Percentiles rank a stretch among this genome's conserved stretches.
Evolutionary conservation across 2,888 invertebrate species (phyloP).

Genomic region (Lepidocyrtoides sp.): DNA sequence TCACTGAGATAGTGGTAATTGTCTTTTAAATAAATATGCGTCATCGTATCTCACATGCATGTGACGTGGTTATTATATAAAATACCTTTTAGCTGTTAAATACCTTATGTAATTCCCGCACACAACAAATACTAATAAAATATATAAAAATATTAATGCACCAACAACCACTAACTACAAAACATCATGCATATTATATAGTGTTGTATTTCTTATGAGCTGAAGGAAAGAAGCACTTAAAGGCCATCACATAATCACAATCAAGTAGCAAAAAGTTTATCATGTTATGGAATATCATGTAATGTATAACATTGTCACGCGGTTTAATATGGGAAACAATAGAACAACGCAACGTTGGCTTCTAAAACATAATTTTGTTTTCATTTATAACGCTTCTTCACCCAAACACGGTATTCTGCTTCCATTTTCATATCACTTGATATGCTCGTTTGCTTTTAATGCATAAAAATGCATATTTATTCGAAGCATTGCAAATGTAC

Average conservation of each 20-base stretch:
- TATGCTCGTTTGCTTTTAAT: neutral
- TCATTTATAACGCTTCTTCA: constrained; percentile 7
- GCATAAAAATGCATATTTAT: constrained; percentile 17
- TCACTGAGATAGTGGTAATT: neutral
- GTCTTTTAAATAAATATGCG: neutral
- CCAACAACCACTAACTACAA: neutral
- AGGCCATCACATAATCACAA: constrained; percentile 4
- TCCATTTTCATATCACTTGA: neutral
- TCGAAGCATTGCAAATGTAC: neutral
- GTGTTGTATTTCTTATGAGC: neutral
- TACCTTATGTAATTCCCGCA: neutral
- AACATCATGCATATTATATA: neutral
- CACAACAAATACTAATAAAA: neutral
- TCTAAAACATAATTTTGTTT: constrained; percentile 17
- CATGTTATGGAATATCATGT: constrained; percentile 32
- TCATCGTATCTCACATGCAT: neutral
- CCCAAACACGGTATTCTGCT: neutral
- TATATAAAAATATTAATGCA: neutral
- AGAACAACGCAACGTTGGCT: neutral
- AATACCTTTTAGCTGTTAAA: neutral
- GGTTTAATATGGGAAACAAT: neutral
- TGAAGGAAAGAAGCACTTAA: constrained; percentile 31
- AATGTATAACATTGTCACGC: constrained; percentile 7
- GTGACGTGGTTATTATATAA: neutral
- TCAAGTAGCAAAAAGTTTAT: neutral